Base-by-base conservation (phyloP, 2,888 invertebrate genomes). In the Cephalotes varians region DNA sequence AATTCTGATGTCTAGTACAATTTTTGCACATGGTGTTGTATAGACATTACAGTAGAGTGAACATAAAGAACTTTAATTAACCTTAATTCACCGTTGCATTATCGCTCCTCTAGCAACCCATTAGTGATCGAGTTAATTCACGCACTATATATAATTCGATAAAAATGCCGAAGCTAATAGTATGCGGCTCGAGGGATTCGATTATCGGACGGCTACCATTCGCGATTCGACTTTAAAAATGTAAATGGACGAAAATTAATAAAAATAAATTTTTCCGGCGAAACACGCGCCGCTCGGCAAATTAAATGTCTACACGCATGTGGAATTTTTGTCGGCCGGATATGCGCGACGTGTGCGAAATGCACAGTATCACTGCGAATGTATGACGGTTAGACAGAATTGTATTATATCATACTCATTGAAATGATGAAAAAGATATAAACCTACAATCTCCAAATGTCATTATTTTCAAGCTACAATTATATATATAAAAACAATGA, bases 211-310 rank as follows among this genome's bases (percentile, higher is more conserved):
- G 21, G 64, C 64, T 12, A 31, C 40, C 64, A 47, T 18, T 64
- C 34, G 62, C 73, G 34, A 54, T 51, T 40, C 40, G 31, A 69
- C 77, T 79, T 69, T 69, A 34, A 79, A 79, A 82, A 82, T 77
- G 67, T 76, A 77, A 82, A 76, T 67, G 56, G 56, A 76, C 21
- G 15, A 58, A 67, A 82, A 82, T 82, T 76, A 67, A 76, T 81
- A 80, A 80, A 71, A 71, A 60, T 73, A 73, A 58, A 73, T 80
- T 73, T 80, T 80, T 73, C 28, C 73, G 6, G 4, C 54, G 67
- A 77, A 77, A 40, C 56, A 54, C 56, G 51, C 49, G 44, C 40
- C 37, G 34, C 15, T n/a, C 49, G 73, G 28, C 21, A 49, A 80
- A 73, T 73, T 73, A 73, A 77, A 69, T 67, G 21, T 77, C 69